Evolutionary conservation across 1,140 invertebrate species (phyloP), one percentile per base, ranked within the genome.

Genomic region (Drosophila subobscura): DNA sequence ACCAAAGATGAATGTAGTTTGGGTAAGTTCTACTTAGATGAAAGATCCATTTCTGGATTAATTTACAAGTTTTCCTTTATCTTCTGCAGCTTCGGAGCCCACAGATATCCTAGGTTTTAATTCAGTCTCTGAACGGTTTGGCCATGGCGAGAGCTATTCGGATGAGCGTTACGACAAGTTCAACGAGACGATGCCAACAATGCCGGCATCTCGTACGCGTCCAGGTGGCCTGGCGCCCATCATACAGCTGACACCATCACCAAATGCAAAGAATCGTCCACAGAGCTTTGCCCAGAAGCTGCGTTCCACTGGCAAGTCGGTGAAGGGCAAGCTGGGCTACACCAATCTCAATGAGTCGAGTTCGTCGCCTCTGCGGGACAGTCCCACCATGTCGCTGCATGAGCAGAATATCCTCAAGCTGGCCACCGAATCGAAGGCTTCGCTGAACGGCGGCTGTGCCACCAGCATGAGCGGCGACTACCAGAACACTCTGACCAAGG

Each of bases 261-360:
- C 94, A 0, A 95, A 94, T 60, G 92, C 95, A 16, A 92, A 94
- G 8, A 94, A 95, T 1, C 92, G 96, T 10, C 96, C 96, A 3
- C 96, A 97, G 90, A 97, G 95, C 80, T 97, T 97, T 91, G 96
- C 96, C 2, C 96, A 97, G 91, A 96, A 97, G 78, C 92, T 97
- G 37, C 92, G 96, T 3, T 96, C 96, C 8, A 97, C 96, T 1
- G 95, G 96, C 1, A 96, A 96, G 92, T 96, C 94, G 56, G 96
- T 96, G 0, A 96, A 96, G 90, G 95, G 94, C 52, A 93, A 92
- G 73, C 78, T 94, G 25, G 92, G 93, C 29, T 93, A 93, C 57
- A 92, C 93, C 0, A 93, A 93, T 85, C 84, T 93, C 4, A 94
- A 92, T 49, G 91, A 92, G 60, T 89, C 91, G 3, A 90, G 94